Conservation (phyloP, 2,888 invertebrate species). For the Xylophagus ater region DNA sequence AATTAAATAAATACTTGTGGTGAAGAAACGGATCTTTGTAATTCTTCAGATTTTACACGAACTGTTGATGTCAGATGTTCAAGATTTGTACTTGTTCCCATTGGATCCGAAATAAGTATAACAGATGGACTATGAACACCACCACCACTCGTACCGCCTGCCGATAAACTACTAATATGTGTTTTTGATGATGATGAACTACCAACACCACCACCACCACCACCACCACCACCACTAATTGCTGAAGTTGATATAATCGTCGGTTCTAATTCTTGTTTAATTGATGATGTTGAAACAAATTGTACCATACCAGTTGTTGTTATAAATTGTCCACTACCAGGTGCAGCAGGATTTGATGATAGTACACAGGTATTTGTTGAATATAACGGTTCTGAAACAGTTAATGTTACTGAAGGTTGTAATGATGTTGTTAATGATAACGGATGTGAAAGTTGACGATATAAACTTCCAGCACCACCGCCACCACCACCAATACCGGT, state of each 20-base stretch:
- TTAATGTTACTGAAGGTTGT: slow-evolving; percentile 28
- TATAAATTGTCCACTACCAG: neutral
- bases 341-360: slow-evolving; percentile 11
- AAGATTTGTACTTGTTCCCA: slow-evolving; percentile 25
- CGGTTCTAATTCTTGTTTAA: slow-evolving; percentile 12
- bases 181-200: too few relatives aligned
- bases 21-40: slow-evolving; percentile 49
- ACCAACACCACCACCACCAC: too few relatives aligned
- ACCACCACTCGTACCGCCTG: slow-evolving; percentile 3
- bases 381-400: slow-evolving; percentile 14
- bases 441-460: slow-evolving; percentile 45
- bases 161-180: too few relatives aligned
- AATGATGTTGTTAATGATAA: slow-evolving; percentile 14
- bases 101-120: slow-evolving; percentile 29
- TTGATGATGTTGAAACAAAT: slow-evolving; percentile 10
- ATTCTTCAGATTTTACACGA: slow-evolving; percentile 47
- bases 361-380: slow-evolving; percentile 11
- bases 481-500: slow-evolving; percentile 13
- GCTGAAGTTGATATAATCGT: neutral
- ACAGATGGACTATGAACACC: slow-evolving; percentile 33
- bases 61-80: slow-evolving; percentile 34
- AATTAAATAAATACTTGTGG: slow-evolving; percentile 42
- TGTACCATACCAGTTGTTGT: slow-evolving; percentile 12
- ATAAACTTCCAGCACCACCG: slow-evolving; percentile 29
- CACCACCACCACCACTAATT: neutral